Base-by-base conservation (phyloP, 35 echinoderm and acorn worm species). In the Lytechinus pictus region DNA sequence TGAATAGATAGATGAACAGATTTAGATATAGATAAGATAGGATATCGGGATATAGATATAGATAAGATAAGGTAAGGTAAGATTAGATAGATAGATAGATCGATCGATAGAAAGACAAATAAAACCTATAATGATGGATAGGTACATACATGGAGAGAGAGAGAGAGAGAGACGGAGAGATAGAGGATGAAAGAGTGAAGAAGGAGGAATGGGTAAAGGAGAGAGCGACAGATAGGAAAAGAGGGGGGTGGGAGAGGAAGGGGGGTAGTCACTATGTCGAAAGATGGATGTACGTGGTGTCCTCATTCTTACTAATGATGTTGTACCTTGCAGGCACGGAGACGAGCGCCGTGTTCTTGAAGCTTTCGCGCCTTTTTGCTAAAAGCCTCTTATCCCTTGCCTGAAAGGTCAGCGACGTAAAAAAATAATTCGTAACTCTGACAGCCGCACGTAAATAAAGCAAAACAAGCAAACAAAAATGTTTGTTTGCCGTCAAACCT, bases 51-150 rank as follows among this genome's bases (percentile, higher is more conserved):
- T 57, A 57, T 57, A 57, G 55, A 57, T 44, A 57, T n/a, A 8
- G 55, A 57, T 57, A 44, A 44, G 33, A 44, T 44, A 44, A 44
- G 11, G 11, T 1, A 57, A 9, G 55, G 55, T 9, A 87, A 27
- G 5, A 87, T 27, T 87, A 87, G 86, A 87, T 87, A 87, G 86
- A 87, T 87, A 87, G 86, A 87, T 87, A 16, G 5, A 87, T 87
- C 1, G 86, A 87, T 87, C 1, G 86, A 87, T 87, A 16, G 5
- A 87, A 2, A 16, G 86, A 87, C 10, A 87, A 57, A 44, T 44
- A 44, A 44, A 44, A 2, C 33, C 2, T 44, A 44, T 44, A 44
- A 44, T 44, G 33, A 44, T 44, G 33, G 33, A 44, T 44, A 44
- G 33, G 33, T 44, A 44, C 33, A 44, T 44, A 44, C 33, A 44